These are phyloP conservation scores for Ridgeia piscesae DNA, from an alignment of 1,140 invertebrate species.

Conservation along the genomic window DNA sequence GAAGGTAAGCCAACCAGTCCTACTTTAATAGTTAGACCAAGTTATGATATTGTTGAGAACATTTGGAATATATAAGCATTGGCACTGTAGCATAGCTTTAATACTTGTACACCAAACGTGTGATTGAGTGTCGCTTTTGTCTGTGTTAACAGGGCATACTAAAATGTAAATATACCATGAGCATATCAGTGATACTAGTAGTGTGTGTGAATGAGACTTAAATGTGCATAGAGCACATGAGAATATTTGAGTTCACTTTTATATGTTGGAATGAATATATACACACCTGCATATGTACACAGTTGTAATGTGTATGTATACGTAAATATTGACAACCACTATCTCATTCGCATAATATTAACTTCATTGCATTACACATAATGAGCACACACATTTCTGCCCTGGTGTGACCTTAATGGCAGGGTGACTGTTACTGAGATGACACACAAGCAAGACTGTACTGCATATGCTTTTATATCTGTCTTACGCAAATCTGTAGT, in stretches of 20 bases:
- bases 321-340: no score
- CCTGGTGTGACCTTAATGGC: no score
- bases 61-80: not conserved
- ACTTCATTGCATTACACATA: no score
- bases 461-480: not conserved
- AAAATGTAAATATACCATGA: not conserved
- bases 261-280: not conserved
- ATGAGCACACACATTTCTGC: no score
- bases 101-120: not conserved
- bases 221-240: not conserved
- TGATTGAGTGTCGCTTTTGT: not conserved
- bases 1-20: not conserved
- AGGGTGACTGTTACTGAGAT: no score
- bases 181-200: not conserved
- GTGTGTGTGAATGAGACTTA: not conserved
- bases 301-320: not conserved
- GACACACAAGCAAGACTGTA: not conserved
- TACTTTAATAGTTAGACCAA: no score
- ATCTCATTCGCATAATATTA: no score
- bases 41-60: not conserved
- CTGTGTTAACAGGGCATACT: not conserved
- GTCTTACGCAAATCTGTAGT: not conserved
- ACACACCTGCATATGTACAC: not conserved
- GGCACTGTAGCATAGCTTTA: not conserved
- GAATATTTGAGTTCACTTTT: not conserved